phyloP scores from a whole-genome alignment of 2,113 vertebrate genomes.

The Macquaria ambigua region DNA sequence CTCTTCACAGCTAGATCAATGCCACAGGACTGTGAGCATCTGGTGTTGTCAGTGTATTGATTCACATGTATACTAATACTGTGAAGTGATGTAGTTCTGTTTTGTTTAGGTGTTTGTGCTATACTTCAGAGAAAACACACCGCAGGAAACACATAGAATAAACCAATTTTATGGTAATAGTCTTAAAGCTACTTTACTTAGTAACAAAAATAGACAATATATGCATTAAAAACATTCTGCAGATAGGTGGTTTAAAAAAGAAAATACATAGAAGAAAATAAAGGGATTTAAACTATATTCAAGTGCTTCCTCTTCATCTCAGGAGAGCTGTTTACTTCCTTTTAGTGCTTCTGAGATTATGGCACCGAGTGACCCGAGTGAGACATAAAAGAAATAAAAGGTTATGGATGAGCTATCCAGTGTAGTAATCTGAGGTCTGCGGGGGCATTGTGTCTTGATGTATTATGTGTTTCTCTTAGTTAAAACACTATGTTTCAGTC shows the following conservation, averaged over 20 bases:
- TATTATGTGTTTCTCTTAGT: constrained; percentile 44
- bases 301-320: constrained; percentile 50
- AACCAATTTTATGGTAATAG: background rate
- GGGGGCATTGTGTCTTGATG: constrained; percentile 47
- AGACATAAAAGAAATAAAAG: constrained; percentile 63
- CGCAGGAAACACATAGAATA: background rate
- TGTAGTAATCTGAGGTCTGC: constrained; percentile 58
- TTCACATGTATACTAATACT: background rate
- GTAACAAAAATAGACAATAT: background rate
- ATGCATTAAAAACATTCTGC: background rate
- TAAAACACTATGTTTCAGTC: constrained; percentile 37
- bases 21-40: background rate
- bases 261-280: constrained; percentile 25
- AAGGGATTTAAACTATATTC: constrained; percentile 33
- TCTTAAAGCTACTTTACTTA: background rate
- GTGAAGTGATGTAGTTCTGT: background rate
- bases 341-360: constrained; percentile 58
- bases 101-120: background rate
- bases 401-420: constrained; percentile 51
- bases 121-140: background rate
- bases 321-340: constrained; percentile 42
- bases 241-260: background rate
- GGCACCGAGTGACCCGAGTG: constrained; percentile 39
- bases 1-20: background rate
- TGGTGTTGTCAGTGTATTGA: constrained; percentile 7